A percentile compares a stretch with the other conserved stretches of the same genome.
These are phyloP conservation scores for Maccullochella peelii DNA, from an alignment of 2,113 vertebrate species.

Conservation along the genomic window DNA sequence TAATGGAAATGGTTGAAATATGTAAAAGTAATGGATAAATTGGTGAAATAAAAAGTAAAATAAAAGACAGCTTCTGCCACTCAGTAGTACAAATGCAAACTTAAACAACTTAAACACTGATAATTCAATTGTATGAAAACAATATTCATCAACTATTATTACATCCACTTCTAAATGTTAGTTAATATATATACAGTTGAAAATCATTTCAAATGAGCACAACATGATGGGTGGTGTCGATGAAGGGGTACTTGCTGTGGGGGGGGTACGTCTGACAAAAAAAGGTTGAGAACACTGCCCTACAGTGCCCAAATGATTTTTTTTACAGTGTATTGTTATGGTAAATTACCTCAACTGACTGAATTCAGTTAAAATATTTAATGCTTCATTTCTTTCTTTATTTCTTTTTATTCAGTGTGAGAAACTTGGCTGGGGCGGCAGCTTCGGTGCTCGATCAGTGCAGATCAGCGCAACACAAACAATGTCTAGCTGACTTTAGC, in stretches of 20 bases:
- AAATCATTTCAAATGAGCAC: neutral
- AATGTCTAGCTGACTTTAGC: constrained; percentile 44
- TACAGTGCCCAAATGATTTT: neutral
- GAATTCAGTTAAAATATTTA: constrained; percentile 4
- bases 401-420: constrained; percentile 20
- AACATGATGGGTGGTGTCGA: neutral
- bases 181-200: neutral
- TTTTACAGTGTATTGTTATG: neutral
- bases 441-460: neutral
- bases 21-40: neutral
- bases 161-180: neutral
- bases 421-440: constrained; percentile 20
- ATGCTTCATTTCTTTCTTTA: constrained; percentile 34
- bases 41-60: neutral
- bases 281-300: neutral
- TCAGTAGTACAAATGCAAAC: neutral
- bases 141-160: neutral
- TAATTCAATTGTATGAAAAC: neutral
- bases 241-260: neutral
- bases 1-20: neutral
- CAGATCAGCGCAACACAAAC: constrained; percentile 48
- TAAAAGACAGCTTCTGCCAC: too few species aligned
- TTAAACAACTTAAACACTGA: neutral
- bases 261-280: neutral
- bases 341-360: constrained; percentile 22